Evolutionary conservation across 2,888 invertebrate genomes (phyloP).

Genomic region (Cephalotes varians): DNA sequence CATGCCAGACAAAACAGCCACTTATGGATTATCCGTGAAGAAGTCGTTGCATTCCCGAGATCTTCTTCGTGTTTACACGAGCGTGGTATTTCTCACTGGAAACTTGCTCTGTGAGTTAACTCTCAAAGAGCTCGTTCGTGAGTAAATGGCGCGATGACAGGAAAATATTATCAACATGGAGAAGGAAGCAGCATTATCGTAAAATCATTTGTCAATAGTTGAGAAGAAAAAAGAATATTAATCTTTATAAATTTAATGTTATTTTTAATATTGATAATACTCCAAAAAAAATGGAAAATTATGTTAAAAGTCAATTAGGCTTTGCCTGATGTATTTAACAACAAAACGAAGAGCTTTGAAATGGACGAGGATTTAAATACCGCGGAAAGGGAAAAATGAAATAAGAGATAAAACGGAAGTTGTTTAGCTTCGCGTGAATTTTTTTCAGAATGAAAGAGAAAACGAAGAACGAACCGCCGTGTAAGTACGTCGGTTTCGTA

Average conservation of each 20-base stretch:
- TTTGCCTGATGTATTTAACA: background rate
- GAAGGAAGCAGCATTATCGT: conserved; percentile 56
- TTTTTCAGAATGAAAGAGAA: conserved; percentile 45
- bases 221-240: conserved; percentile 28
- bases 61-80: conserved; percentile 74
- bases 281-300: background rate
- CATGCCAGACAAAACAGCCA: conserved; percentile 62
- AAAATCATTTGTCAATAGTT: conserved; percentile 65
- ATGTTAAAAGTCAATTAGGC: background rate
- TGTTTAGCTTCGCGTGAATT: conserved; percentile 52
- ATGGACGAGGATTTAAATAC: conserved; percentile 17
- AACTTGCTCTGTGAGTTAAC: conserved; percentile 64
- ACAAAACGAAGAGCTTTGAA: background rate
- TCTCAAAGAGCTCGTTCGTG: conserved; percentile 44
- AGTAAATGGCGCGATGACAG: conserved; percentile 55
- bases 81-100: conserved; percentile 74
- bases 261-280: background rate
- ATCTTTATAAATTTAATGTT: background rate
- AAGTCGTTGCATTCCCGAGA: conserved; percentile 66
- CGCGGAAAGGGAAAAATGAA: conserved; percentile 43
- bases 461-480: conserved; percentile 34
- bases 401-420: conserved; percentile 59
- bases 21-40: conserved; percentile 72
- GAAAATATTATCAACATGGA: conserved; percentile 43
- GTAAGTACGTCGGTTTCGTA: conserved; percentile 12